Conservation (phyloP, 2,113 vertebrate genomes). For the Mustela nigripes region DNA sequence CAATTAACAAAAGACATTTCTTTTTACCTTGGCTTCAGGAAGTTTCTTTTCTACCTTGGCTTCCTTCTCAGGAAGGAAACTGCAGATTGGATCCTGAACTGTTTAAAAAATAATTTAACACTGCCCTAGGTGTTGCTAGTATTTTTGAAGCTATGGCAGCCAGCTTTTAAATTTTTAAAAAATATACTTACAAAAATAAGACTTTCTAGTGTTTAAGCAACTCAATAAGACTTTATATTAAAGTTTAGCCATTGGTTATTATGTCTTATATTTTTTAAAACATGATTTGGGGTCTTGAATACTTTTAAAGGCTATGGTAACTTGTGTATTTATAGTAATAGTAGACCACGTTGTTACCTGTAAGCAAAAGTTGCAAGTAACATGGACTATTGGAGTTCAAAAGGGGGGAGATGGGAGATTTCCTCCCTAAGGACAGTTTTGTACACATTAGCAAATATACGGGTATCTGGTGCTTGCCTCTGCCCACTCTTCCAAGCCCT, state of each 20-base stretch:
- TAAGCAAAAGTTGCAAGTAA: not conserved
- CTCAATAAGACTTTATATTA: not conserved
- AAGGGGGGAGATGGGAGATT: not conserved
- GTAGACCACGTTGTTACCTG: not conserved
- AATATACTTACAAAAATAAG: not conserved
- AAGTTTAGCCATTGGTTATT: not conserved
- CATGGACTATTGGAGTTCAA: not conserved
- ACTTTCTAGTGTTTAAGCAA: not conserved
- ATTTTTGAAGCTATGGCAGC: not conserved
- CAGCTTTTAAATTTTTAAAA: constrained; percentile 44
- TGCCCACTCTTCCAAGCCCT: not conserved
- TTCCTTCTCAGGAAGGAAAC: not conserved
- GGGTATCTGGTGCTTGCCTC: not conserved
- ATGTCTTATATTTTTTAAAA: not conserved
- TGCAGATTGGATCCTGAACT: not conserved
- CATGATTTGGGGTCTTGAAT: not conserved
- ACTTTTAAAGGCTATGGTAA: not conserved
- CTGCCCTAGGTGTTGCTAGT: not conserved
- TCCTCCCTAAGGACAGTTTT: not conserved
- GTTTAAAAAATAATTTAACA: constrained; percentile 20
- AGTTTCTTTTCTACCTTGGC: not conserved
- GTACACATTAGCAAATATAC: not conserved
- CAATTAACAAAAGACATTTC: not conserved
- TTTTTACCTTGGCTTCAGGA: not conserved
- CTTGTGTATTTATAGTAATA: not conserved